phyloP scores from a whole-genome alignment of 2,797 vertebrate genomes.

The Limosa lapponica region DNA sequence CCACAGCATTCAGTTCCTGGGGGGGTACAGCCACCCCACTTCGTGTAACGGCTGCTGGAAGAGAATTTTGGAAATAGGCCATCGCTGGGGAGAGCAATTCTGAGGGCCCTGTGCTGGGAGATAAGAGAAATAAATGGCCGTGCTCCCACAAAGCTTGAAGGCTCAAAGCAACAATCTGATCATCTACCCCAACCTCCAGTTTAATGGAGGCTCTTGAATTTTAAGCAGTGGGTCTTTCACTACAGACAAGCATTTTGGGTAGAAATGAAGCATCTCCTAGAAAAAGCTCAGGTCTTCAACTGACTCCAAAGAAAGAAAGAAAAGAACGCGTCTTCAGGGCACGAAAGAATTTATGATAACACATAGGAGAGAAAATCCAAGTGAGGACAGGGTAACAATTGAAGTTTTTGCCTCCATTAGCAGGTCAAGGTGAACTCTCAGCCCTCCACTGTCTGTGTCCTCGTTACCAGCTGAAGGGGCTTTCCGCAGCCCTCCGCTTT shows the following conservation, averaged over 20 bases:
- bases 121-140: not conserved
- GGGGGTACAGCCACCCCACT: not conserved
- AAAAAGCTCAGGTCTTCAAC: not conserved
- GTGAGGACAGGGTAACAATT: not conserved
- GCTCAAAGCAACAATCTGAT: not conserved
- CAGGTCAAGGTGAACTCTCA: not conserved
- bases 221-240: not conserved
- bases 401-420: not conserved
- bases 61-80: not conserved
- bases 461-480: not conserved
- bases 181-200: not conserved
- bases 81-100: not conserved
- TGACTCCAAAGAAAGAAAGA: not conserved
- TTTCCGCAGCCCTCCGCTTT: not conserved
- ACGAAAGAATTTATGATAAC: not conserved
- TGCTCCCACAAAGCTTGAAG: fast-evolving
- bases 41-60: not conserved
- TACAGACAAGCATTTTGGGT: not conserved
- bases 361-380: not conserved
- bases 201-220: not conserved
- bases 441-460: not conserved
- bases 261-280: not conserved
- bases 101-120: fast-evolving
- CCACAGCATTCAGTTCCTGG: fast-evolving
- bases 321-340: not conserved